Conservation (phyloP, 1,140 invertebrate genomes). For the Drosophila varians region DNA sequence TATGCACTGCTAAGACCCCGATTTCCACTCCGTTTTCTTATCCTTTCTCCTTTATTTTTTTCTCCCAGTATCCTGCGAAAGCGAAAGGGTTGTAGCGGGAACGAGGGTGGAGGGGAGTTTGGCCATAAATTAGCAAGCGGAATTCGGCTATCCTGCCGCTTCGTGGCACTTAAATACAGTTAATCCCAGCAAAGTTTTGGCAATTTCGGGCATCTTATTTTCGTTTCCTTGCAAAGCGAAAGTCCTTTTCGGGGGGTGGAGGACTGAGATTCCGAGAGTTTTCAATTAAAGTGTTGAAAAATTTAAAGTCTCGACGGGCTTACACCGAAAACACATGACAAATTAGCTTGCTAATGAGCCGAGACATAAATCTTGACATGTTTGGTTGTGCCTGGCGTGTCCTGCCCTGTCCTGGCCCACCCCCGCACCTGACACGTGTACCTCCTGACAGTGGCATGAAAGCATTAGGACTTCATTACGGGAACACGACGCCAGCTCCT, state of each 20-base stretch:
- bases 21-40: constrained; percentile 54
- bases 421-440: constrained; percentile 49
- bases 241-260: not conserved
- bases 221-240: not conserved
- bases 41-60: not conserved
- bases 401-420: too few species aligned
- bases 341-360: constrained; percentile 80
- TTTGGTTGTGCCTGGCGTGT: constrained; percentile 23
- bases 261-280: constrained; percentile 11
- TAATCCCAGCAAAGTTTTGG: constrained; percentile 71
- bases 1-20: constrained; percentile 73
- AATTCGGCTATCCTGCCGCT: constrained; percentile 50
- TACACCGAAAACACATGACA: constrained; percentile 63
- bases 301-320: constrained; percentile 57
- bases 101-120: constrained; percentile 14
- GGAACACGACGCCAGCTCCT: constrained; percentile 37
- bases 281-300: constrained; percentile 80
- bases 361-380: constrained; percentile 76
- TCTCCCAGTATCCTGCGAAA: constrained; percentile 22
- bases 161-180: constrained; percentile 72
- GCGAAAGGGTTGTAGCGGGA: constrained; percentile 57
- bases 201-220: constrained; percentile 49
- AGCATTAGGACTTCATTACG: constrained; percentile 76
- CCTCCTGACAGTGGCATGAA: constrained; percentile 47
- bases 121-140: constrained; percentile 71